Percentiles rank a stretch among this genome's conserved stretches.
phyloP scores from a whole-genome alignment of 1,140 invertebrate species.

The Brachionus plicatilis region DNA sequence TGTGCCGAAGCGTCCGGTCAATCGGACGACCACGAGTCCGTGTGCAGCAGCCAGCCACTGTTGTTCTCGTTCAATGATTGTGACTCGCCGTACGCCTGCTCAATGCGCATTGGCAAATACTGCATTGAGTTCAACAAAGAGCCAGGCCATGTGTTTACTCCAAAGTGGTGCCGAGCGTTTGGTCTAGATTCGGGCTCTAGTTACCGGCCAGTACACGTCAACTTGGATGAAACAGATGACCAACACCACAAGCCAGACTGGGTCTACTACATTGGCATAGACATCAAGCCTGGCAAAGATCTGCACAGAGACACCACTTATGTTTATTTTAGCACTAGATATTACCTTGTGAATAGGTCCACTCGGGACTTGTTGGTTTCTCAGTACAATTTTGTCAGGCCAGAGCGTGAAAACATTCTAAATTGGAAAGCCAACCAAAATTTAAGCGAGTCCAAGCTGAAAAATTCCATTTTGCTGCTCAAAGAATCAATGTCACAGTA shows the following conservation, averaged over 20 bases:
- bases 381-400: slow-evolving; percentile 60
- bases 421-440: slow-evolving; percentile 43
- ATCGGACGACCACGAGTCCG: slow-evolving; percentile 85
- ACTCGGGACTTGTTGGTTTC: slow-evolving; percentile 73
- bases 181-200: slow-evolving; percentile 27
- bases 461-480: slow-evolving; percentile 64
- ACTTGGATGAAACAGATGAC: not conserved
- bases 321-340: slow-evolving; percentile 83
- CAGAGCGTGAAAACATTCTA: not conserved
- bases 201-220: slow-evolving; percentile 27
- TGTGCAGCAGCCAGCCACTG: slow-evolving; percentile 81
- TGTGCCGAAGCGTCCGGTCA: slow-evolving; percentile 76
- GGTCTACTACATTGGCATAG: slow-evolving; percentile 70
- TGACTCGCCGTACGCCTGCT: slow-evolving; percentile 60
- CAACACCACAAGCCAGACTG: slow-evolving; percentile 50
- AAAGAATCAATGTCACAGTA: slow-evolving; percentile 83
- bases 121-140: slow-evolving; percentile 15
- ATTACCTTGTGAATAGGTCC: slow-evolving; percentile 85
- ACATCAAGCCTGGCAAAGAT: slow-evolving; percentile 77
- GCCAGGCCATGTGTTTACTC: not conserved
- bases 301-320: slow-evolving; percentile 81
- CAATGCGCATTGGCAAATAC: slow-evolving; percentile 29
- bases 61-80: slow-evolving; percentile 86
- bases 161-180: slow-evolving; percentile 31
- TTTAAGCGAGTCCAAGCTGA: slow-evolving; percentile 27